A percentile compares a stretch with the other conserved stretches of the same genome.
phyloP scores from a whole-genome alignment of 2,113 vertebrate species.

The Ptilorrhoa leucosticta region DNA sequence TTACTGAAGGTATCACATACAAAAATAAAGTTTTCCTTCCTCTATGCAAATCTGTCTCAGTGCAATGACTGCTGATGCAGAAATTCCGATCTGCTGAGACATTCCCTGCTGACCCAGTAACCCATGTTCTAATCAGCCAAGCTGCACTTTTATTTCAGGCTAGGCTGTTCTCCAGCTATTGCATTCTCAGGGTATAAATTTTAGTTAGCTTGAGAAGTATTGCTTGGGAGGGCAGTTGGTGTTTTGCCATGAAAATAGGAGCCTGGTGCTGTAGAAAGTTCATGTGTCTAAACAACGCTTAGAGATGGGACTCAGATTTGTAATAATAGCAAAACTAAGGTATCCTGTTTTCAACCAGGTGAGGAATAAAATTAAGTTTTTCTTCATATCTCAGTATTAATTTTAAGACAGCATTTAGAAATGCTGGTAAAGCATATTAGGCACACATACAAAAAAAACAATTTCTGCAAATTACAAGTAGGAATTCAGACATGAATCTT shows the following conservation, averaged over 20 bases:
- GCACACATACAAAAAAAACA: accelerated
- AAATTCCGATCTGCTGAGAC: conserved; percentile 6
- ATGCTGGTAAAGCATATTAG: not conserved
- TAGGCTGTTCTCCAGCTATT: conserved; percentile 37
- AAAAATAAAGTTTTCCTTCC: conserved; percentile 16
- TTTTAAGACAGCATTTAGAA: not conserved
- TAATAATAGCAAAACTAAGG: not conserved
- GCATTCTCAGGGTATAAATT: conserved; percentile 51
- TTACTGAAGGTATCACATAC: not conserved
- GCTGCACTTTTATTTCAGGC: not conserved
- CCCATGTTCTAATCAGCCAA: conserved; percentile 24
- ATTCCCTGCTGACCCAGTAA: conserved; percentile 25
- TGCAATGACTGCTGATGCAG: not conserved
- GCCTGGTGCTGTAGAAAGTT: not conserved
- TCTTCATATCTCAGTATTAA: not conserved
- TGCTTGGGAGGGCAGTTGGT: not conserved
- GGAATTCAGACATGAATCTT: not conserved
- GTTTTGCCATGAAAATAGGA: not conserved
- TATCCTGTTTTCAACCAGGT: not conserved
- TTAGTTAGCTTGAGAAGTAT: conserved; percentile 13
- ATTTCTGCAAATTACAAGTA: not conserved
- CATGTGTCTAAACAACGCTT: not conserved
- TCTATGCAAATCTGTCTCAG: conserved; percentile 16
- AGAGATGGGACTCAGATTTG: not conserved
- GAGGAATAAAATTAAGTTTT: not conserved